Evolutionary conservation across 2,797 vertebrate species (phyloP).

Genomic region (Zonotrichia albicollis): DNA sequence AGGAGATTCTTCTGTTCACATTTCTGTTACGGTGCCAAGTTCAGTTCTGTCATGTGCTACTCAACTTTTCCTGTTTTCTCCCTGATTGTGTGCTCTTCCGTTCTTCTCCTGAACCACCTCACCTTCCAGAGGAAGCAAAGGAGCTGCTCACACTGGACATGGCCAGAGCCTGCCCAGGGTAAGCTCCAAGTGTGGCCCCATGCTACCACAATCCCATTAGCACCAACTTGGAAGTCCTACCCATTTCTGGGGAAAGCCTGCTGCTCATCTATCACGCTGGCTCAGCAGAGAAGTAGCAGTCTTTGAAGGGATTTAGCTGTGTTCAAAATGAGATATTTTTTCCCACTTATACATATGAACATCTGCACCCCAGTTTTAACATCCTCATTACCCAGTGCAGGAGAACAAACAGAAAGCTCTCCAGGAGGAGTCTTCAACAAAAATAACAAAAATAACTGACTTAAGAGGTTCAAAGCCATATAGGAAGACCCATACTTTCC

Average conservation of each 20-base stretch:
- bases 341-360: background rate
- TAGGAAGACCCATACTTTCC: background rate
- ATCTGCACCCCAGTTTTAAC: background rate
- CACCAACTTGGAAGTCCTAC: background rate
- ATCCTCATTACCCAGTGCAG: background rate
- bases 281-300: background rate
- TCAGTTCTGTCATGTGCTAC: background rate
- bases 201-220: background rate
- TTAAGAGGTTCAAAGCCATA: background rate
- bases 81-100: background rate
- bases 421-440: background rate
- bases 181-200: background rate
- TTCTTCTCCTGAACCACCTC: background rate
- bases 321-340: background rate
- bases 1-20: background rate
- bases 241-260: background rate
- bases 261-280: fast-evolving
- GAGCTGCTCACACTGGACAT: background rate
- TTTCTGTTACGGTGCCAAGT: background rate
- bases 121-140: background rate
- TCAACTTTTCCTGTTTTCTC: background rate
- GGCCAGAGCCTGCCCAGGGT: background rate
- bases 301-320: background rate
- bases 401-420: background rate
- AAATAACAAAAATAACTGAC: background rate